Evolutionary conservation across 2,113 vertebrate genomes (phyloP), one percentile per base, ranked within the genome.

Genomic region (Burhinus oedicnemus): DNA sequence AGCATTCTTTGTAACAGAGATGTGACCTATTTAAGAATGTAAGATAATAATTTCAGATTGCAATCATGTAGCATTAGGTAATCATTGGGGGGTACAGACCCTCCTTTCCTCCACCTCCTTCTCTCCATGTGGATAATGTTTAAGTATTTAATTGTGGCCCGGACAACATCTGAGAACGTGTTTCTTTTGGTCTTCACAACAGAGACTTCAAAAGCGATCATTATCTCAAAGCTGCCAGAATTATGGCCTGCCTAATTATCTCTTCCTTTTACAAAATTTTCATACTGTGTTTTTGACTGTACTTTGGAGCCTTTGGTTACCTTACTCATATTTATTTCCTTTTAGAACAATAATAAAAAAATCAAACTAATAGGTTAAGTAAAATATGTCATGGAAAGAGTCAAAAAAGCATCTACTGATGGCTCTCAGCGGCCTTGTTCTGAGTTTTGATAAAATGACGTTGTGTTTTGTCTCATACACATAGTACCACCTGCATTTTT

Each of bases 21-120:
- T 83, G 49, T 93, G 91, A 92, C 85, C 92, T 84, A 83, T 81
- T 95, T 95, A 70, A 80, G 71, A 80, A 77, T 62, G 38, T 74
- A 64, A 80, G 32, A 83, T 40, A 40, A 17, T 54, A 1, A 38
- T 66, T 93, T 83, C 49, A 81, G 66, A 71, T 66, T 86, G 78
- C n/a, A 51, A 0, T 58, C 38, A 10, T 60, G 15, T 12, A 49
- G 12, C 30, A 15, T 44, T n/a, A 76, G 62, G 34, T 90, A 82
- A 68, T 87, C 29, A 65, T 25, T 25, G 2, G 12, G 49, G 12
- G 44, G 9, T 83, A 45, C 30, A 70, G 72, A 52, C 12, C 19
- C 18, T 80, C 85, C 62, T 75, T 82, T 68, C 47, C 71, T 52
- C 49, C 38, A n/a, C 17, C 23, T 69, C 15, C 30, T 76, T 47